Conservation (phyloP, 2,113 vertebrate species). For the Microtus richardsoni region DNA sequence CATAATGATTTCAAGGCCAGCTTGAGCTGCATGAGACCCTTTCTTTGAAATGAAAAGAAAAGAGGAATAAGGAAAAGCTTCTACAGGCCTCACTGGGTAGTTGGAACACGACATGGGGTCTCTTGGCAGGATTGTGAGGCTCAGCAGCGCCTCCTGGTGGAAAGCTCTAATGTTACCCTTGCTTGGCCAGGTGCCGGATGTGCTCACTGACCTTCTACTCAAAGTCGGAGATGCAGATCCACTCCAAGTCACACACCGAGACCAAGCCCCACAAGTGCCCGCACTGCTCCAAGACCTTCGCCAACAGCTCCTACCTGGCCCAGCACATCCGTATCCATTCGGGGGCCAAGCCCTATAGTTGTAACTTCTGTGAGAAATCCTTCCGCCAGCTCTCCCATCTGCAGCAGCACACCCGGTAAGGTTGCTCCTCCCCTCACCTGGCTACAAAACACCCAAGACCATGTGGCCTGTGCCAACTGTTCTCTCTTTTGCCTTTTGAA, state of each 20-base stretch:
- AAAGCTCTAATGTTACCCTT: conserved; percentile 77
- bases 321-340: conserved; percentile 99
- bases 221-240: conserved; percentile 99
- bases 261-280: conserved; percentile 99
- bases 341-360: conserved; percentile 97
- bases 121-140: not conserved
- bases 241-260: conserved; percentile 98
- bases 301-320: conserved; percentile 98
- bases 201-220: conserved; percentile 99
- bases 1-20: not conserved
- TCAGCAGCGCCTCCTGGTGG: not conserved
- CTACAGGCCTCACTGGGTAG: not conserved
- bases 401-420: conserved; percentile 97
- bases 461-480: not conserved
- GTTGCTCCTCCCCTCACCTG: conserved; percentile 26
- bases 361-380: conserved; percentile 96
- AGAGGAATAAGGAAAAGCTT: not conserved
- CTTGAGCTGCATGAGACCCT: not conserved
- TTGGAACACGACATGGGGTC: not conserved
- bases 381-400: conserved; percentile 97
- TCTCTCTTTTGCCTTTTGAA: conserved; percentile 1
- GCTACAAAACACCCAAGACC: not conserved
- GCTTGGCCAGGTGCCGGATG: conserved; percentile 96
- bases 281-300: conserved; percentile 98
- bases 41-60: not conserved